phyloP scores from a whole-genome alignment of 2,888 invertebrate genomes.

The Xanthia togata region DNA sequence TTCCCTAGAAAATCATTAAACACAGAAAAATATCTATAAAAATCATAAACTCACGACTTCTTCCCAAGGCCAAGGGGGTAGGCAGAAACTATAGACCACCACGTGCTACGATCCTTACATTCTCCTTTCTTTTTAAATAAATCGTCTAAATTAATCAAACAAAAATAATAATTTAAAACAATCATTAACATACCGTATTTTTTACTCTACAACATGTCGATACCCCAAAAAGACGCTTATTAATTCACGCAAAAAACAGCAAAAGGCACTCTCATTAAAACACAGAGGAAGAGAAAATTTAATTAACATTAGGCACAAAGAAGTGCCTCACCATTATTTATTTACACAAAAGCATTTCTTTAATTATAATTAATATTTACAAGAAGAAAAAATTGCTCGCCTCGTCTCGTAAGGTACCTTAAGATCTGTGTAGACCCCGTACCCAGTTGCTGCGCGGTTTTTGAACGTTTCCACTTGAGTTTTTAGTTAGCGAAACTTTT shows the following conservation, averaged over 20 bases:
- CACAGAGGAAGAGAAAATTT: slow-evolving; percentile 83
- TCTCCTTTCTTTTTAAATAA: too few relatives aligned
- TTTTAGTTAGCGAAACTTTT: not conserved
- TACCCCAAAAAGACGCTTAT: slow-evolving; percentile 29
- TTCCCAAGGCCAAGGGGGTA: too few relatives aligned
- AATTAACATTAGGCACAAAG: slow-evolving; percentile 86
- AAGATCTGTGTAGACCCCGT: slow-evolving; percentile 66
- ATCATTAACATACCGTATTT: not conserved
- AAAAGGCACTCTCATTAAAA: slow-evolving; percentile 87
- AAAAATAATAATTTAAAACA: not conserved
- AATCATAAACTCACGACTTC: too few relatives aligned
- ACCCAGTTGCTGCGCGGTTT: slow-evolving; percentile 43
- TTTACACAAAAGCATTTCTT: slow-evolving; percentile 85
- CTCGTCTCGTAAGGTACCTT: slow-evolving; percentile 43
- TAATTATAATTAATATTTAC: slow-evolving; percentile 90
- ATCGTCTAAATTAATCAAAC: not conserved
- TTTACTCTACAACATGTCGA: slow-evolving; percentile 43
- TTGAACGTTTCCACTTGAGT: not conserved
- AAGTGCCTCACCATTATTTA: slow-evolving; percentile 83
- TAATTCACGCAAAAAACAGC: slow-evolving; percentile 76
- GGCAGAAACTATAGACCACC: too few relatives aligned
- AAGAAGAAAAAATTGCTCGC: slow-evolving; percentile 77
- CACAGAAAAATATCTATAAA: not conserved
- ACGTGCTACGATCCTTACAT: too few relatives aligned
- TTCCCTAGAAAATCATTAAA: not conserved